A percentile compares a stretch with the other conserved stretches of the same genome.
Evolutionary conservation across 2,888 invertebrate genomes (phyloP).

Genomic region (Sinodicranocentrus sp.): DNA sequence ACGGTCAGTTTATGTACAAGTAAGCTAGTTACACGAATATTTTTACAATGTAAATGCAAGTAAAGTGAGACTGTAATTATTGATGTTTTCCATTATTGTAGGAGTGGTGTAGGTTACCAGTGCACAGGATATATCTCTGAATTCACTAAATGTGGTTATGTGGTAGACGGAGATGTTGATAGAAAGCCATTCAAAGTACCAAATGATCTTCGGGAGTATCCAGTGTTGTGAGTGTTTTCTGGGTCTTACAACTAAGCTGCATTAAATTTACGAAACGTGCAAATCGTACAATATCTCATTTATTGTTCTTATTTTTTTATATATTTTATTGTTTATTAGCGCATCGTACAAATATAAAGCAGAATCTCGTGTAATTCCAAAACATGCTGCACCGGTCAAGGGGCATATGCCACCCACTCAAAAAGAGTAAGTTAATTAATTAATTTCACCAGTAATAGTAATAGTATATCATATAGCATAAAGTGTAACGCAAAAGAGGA

Average conservation of each 20-base stretch:
- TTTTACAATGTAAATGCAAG: not conserved
- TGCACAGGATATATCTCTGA: slow-evolving; percentile 91
- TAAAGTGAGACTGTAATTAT: not conserved
- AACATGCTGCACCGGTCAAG: slow-evolving; percentile 65
- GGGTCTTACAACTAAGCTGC: too few relatives aligned
- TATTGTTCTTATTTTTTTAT: slow-evolving; percentile 42
- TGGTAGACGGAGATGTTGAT: slow-evolving; percentile 84
- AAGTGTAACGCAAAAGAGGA: not conserved
- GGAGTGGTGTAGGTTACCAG: slow-evolving; percentile 87
- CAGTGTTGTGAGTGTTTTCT: slow-evolving; percentile 81
- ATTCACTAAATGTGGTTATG: slow-evolving; percentile 92
- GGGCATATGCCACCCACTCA: slow-evolving; percentile 13
- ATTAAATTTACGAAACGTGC: too few relatives aligned
- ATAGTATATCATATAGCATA: too few relatives aligned
- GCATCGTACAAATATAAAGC: slow-evolving; percentile 27
- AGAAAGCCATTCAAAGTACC: slow-evolving; percentile 86
- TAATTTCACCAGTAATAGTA: not conserved
- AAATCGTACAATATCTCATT: not conserved
- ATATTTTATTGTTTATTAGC: not conserved
- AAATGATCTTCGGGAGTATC: slow-evolving; percentile 81
- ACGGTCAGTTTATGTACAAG: slow-evolving; percentile 83
- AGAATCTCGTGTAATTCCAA: slow-evolving; percentile 63
- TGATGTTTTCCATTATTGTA: too few relatives aligned
- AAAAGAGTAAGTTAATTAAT: slow-evolving; percentile 17
- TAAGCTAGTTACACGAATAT: slow-evolving; percentile 69